Conservation (phyloP, 2,888 invertebrate genomes). For the Tigriopus californicus region DNA sequence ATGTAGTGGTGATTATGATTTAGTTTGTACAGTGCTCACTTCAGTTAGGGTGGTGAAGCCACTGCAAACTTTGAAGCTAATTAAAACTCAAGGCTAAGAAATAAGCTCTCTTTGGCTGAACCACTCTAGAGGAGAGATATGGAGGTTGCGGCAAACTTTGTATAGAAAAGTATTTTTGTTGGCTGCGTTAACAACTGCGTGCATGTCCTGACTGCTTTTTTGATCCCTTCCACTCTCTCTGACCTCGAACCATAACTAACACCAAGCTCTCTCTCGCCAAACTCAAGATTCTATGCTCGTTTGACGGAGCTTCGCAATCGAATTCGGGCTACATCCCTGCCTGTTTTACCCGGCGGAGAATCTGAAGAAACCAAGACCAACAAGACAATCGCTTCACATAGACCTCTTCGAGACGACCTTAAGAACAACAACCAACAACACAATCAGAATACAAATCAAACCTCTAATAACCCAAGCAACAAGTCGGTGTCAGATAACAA, state of each 20-base stretch:
- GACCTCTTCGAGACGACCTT: too few species aligned
- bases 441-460: too few species aligned
- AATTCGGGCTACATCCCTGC: conserved; percentile 51
- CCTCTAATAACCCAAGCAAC: too few species aligned
- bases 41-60: neutral
- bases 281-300: conserved; percentile 69
- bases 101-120: neutral
- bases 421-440: too few species aligned
- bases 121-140: neutral
- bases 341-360: conserved; percentile 10
- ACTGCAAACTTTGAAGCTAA: neutral
- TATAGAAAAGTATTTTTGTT: neutral
- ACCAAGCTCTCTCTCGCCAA: neutral
- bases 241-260: too few species aligned
- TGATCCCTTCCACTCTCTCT: too few species aligned
- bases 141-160: conserved; percentile 4
- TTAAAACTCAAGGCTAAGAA: neutral
- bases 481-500: too few species aligned
- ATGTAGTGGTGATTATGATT: neutral
- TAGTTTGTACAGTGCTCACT: neutral
- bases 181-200: too few species aligned
- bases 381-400: too few species aligned
- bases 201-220: too few species aligned
- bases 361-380: neutral
- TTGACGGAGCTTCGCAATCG: conserved; percentile 69